Evolutionary conservation across 2,113 vertebrate genomes (phyloP).

Genomic region (Eublepharis macularius): DNA sequence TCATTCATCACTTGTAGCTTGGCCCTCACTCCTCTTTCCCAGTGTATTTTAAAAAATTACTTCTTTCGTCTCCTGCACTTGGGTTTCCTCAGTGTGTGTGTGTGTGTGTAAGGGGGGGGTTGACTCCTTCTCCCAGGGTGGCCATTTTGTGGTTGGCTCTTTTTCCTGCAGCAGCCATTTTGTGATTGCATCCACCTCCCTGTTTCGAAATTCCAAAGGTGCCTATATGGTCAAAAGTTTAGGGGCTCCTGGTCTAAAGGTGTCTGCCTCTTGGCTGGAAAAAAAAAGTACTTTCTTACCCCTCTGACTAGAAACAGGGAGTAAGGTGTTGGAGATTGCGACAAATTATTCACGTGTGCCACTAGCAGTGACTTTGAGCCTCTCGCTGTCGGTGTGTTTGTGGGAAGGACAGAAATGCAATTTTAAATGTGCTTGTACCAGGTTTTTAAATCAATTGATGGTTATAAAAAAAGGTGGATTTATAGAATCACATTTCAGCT

Average conservation of each 20-base stretch:
- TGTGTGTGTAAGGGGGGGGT: too few species aligned
- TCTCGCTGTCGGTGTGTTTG: background rate
- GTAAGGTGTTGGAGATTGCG: background rate
- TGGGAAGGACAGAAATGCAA: background rate
- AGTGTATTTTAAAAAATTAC: too few species aligned
- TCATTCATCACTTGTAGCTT: too few species aligned
- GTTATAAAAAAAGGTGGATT: background rate
- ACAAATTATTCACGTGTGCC: background rate
- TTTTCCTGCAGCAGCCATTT: too few species aligned
- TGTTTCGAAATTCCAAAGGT: too few species aligned
- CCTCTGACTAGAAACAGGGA: background rate
- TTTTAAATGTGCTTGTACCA: background rate
- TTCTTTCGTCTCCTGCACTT: too few species aligned
- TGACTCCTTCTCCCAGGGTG: too few species aligned
- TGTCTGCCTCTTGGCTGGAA: background rate
- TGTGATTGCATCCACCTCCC: too few species aligned
- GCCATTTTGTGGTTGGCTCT: too few species aligned
- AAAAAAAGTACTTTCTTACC: background rate
- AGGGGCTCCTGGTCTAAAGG: background rate
- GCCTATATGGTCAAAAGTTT: too few species aligned
- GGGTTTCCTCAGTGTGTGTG: too few species aligned
- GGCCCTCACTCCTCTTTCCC: too few species aligned
- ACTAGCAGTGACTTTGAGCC: background rate
- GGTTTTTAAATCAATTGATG: background rate
- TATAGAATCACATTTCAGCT: background rate